These are phyloP conservation scores for Lepidochrysops patricia DNA, from an alignment of 2,888 invertebrate species.

Conservation along the genomic window DNA sequence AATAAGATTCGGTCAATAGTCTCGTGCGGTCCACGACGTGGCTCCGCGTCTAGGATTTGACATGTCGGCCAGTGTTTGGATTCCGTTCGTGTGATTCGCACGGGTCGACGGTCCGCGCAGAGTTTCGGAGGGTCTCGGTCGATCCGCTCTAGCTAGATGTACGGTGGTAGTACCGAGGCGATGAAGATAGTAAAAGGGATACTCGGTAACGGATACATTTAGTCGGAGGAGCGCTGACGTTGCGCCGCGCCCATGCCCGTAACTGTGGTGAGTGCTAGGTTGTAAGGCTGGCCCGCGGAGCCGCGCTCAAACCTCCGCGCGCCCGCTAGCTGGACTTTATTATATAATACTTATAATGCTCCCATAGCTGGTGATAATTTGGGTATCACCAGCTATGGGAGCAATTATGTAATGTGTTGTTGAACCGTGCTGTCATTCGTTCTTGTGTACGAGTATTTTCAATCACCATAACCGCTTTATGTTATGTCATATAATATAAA, in stretches of 20 bases:
- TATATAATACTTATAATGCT: constrained; percentile 5
- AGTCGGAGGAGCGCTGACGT: constrained; percentile 57
- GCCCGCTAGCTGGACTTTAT: constrained; percentile 23
- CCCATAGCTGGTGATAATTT: no score
- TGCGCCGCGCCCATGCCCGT: constrained; percentile 72
- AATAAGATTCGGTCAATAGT: constrained; percentile 22
- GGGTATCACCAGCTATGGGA: background rate
- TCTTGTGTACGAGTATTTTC: constrained; percentile 4
- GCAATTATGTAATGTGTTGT: constrained; percentile 5
- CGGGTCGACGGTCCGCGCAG: constrained; percentile 51
- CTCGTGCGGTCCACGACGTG: constrained; percentile 18
- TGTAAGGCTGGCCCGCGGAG: constrained; percentile 65
- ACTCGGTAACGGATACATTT: constrained; percentile 61
- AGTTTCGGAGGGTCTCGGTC: constrained; percentile 42
- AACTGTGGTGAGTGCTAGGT: constrained; percentile 68
- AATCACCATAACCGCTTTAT: background rate
- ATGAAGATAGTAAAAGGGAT: constrained; percentile 49
- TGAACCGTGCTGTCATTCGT: background rate
- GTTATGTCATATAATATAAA: background rate
- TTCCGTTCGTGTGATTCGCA: constrained; percentile 66
- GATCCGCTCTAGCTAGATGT: constrained; percentile 41
- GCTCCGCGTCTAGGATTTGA: constrained; percentile 32
- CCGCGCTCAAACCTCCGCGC: constrained; percentile 36
- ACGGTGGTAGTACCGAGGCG: constrained; percentile 49
- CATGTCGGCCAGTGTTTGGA: constrained; percentile 52